A percentile compares a stretch with the other conserved stretches of the same genome.
These are phyloP conservation scores for Python bivittatus DNA, from an alignment of 2,113 vertebrate genomes.

Conservation along the genomic window DNA sequence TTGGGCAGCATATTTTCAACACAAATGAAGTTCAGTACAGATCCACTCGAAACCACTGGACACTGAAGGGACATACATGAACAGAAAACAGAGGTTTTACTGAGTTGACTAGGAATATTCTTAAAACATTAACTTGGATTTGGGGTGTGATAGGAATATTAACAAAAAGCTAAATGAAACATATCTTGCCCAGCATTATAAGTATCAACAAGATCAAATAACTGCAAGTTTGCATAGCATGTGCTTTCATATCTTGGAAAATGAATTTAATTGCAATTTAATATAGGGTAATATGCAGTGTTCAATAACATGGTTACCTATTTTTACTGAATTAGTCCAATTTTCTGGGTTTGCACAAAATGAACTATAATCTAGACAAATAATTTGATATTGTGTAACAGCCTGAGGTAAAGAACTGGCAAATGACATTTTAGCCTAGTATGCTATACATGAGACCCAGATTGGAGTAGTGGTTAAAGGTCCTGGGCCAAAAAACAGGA, in stretches of 20 bases:
- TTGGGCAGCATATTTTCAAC: neutral
- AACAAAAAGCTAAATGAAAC: neutral
- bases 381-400: neutral
- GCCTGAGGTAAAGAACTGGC: neutral
- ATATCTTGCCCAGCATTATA: neutral
- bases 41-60: neutral
- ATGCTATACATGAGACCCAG: neutral
- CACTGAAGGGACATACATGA: neutral
- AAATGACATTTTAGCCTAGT: neutral
- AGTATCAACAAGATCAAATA: neutral
- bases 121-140: neutral
- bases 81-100: neutral
- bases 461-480: neutral
- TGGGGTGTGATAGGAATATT: neutral
- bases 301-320: neutral
- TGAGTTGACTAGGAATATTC: neutral
- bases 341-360: neutral
- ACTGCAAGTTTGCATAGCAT: neutral
- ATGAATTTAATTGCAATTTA: neutral
- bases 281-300: neutral
- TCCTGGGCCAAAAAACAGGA: neutral
- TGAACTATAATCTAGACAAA: neutral
- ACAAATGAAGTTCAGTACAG: neutral
- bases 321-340: neutral
- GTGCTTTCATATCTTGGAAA: neutral